Conservation (phyloP, 2,797 vertebrate species). For the Platalea minor region DNA sequence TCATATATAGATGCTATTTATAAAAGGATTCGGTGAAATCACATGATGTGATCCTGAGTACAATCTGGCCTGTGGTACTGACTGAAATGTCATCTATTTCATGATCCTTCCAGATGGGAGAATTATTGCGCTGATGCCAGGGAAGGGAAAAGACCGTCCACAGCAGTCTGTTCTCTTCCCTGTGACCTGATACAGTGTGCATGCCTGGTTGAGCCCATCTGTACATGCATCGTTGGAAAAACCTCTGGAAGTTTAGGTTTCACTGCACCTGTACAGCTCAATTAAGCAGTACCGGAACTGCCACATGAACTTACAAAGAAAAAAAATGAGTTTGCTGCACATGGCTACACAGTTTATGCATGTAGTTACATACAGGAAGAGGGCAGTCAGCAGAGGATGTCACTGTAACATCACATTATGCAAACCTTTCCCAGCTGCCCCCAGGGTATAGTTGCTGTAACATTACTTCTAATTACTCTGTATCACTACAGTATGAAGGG, state of each 20-base stretch:
- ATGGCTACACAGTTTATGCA: neutral
- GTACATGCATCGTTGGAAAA: neutral
- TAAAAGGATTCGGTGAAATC: neutral
- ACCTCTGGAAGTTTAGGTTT: neutral
- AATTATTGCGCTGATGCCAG: neutral
- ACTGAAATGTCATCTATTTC: slow-evolving; percentile 5
- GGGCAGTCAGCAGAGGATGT: neutral
- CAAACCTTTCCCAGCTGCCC: neutral
- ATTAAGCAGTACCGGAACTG: neutral
- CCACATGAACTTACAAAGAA: neutral
- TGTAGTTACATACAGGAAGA: neutral
- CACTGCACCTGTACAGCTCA: neutral
- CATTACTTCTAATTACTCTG: neutral
- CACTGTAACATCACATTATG: neutral
- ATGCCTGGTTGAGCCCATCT: neutral
- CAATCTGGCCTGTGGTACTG: neutral
- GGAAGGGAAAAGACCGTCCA: neutral
- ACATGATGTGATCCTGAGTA: neutral
- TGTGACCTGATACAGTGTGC: neutral
- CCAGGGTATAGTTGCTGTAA: neutral
- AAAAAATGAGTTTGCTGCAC: neutral
- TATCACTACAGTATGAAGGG: neutral
- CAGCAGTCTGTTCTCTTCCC: neutral
- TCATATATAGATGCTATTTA: slow-evolving; percentile 3
- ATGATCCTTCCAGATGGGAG: neutral